Evolutionary conservation across 2,797 vertebrate genomes (phyloP).

Genomic region (Hozukius guyotensis): DNA sequence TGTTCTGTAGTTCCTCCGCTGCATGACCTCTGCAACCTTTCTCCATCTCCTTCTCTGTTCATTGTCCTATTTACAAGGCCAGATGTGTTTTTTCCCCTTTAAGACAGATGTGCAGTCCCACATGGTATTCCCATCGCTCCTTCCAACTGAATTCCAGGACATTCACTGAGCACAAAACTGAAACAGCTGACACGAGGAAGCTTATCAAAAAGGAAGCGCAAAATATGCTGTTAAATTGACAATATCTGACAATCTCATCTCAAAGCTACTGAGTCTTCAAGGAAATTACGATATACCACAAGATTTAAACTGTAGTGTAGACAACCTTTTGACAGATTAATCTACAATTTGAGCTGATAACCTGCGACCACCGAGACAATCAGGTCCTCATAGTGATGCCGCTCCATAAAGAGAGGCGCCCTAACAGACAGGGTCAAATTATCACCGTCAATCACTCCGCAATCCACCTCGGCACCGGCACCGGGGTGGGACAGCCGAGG

Average conservation of each 20-base stretch:
- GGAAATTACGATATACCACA: not conserved
- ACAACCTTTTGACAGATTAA: not conserved
- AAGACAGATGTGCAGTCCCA: constrained; percentile 57
- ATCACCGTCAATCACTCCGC: constrained; percentile 58
- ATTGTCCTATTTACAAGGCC: constrained; percentile 53
- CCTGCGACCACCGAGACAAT: constrained; percentile 16
- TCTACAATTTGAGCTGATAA: constrained; percentile 20
- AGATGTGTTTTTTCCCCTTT: constrained; percentile 15
- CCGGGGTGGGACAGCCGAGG: constrained; percentile 13
- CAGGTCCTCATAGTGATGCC: not conserved
- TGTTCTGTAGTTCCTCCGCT: not conserved
- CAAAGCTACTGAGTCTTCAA: not conserved
- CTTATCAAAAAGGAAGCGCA: not conserved
- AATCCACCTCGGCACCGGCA: constrained; percentile 25
- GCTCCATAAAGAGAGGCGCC: constrained; percentile 27
- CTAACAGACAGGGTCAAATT: constrained; percentile 61
- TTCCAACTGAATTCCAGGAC: not conserved
- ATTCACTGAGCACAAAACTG: constrained; percentile 9
- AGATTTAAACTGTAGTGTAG: not conserved
- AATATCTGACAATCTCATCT: not conserved
- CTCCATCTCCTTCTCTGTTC: constrained; percentile 33
- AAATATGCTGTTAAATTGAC: not conserved
- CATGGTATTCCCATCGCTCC: constrained; percentile 24
- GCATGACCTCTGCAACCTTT: constrained; percentile 6
- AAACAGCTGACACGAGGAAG: constrained; percentile 26